Percentiles rank a stretch among this genome's conserved stretches.
These are phyloP conservation scores for Hippasteria phrygiana DNA, from an alignment of 53 echinoderm and acorn worm species.

Conservation along the genomic window DNA sequence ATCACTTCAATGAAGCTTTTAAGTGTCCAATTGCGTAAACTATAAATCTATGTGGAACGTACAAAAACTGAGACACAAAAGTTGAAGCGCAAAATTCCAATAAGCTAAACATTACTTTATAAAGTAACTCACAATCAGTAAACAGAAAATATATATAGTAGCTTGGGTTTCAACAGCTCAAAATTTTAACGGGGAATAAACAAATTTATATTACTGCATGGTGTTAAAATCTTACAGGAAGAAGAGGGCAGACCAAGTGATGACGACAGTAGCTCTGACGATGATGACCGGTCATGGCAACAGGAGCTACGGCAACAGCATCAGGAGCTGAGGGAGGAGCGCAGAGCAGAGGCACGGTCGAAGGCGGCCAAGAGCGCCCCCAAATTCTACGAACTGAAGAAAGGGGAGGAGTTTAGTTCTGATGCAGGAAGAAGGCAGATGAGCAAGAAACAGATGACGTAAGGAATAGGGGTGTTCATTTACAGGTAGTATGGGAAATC, in stretches of 20 bases:
- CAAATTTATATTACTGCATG: no score
- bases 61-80: no score
- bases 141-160: no score
- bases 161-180: no score
- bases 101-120: no score
- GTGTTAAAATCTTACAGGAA: conserved; percentile 22
- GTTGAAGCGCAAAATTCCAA: no score
- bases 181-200: no score
- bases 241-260: conserved; percentile 89
- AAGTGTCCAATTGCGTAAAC: no score
- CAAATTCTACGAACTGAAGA: conserved; percentile 89
- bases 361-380: conserved; percentile 39
- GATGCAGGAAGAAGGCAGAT: conserved; percentile 18
- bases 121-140: no score
- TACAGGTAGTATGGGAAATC: no score
- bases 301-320: conserved; percentile 83
- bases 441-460: conserved; percentile 70
- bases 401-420: conserved; percentile 77
- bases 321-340: conserved; percentile 70
- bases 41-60: no score
- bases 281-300: conserved; percentile 85
- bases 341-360: conserved; percentile 40
- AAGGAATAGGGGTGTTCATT: neutral
- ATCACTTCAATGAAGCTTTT: no score
- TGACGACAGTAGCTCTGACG: conserved; percentile 82